phyloP scores from a whole-genome alignment of 2,113 vertebrate genomes.

The Saimiri boliviensis region DNA sequence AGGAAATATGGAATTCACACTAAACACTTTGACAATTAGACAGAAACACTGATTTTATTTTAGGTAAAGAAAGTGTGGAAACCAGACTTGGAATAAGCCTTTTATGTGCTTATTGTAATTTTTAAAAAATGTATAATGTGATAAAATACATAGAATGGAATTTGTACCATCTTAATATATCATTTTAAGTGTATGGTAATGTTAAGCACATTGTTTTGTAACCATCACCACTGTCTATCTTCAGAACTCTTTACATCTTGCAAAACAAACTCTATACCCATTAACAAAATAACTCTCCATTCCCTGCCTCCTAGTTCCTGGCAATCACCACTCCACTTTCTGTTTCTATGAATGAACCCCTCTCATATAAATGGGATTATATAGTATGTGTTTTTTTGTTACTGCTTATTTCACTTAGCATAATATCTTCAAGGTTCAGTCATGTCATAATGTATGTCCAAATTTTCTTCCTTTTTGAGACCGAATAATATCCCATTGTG shows the following conservation, averaged over 20 bases:
- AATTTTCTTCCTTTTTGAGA: slow-evolving; percentile 9
- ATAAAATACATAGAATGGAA: neutral
- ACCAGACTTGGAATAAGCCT: neutral
- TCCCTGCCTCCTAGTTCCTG: neutral
- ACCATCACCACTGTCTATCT: neutral
- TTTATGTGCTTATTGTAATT: neutral
- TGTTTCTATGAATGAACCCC: neutral
- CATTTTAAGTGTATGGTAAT: neutral
- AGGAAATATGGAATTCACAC: neutral
- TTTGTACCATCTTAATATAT: neutral
- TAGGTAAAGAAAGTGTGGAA: neutral
- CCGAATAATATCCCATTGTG: neutral
- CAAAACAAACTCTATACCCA: neutral
- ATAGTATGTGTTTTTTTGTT: neutral
- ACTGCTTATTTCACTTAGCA: neutral
- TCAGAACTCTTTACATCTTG: neutral
- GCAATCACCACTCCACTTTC: neutral
- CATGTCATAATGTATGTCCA: neutral
- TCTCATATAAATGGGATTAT: neutral
- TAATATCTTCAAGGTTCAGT: neutral
- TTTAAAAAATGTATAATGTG: neutral
- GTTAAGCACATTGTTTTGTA: neutral
- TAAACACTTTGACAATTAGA: neutral
- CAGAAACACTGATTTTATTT: slow-evolving; percentile 19
- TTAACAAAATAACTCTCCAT: neutral